Conservation (phyloP, 1,140 invertebrate species). For the Sycobia sp. region DNA sequence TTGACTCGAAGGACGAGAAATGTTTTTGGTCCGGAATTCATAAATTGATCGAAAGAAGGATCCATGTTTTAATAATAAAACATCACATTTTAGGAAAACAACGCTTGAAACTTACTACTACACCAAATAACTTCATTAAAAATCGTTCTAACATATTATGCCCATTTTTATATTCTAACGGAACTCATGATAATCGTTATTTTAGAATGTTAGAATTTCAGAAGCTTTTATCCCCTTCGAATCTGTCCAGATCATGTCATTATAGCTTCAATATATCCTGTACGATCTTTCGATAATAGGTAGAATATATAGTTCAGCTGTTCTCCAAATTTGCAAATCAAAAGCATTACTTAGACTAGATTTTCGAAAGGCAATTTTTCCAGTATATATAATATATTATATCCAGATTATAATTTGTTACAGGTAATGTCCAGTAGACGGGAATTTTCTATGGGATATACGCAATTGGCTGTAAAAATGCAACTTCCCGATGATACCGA, state of each 20-base stretch:
- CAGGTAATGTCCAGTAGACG: slow-evolving; percentile 53
- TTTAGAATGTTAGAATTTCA: too few relatives aligned
- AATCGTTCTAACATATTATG: too few relatives aligned
- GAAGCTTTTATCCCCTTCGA: too few relatives aligned
- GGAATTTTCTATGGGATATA: slow-evolving; percentile 55
- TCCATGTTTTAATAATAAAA: too few relatives aligned
- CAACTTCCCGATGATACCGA: slow-evolving; percentile 54
- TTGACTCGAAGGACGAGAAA: too few relatives aligned
- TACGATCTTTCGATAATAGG: neutral
- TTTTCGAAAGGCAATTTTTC: neutral
- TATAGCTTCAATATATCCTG: neutral
- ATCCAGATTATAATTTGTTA: slow-evolving; percentile 6
- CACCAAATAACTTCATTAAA: too few relatives aligned
- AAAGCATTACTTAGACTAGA: neutral
- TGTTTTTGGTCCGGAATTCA: too few relatives aligned
- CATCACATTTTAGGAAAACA: too few relatives aligned
- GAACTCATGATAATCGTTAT: too few relatives aligned
- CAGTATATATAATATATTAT: neutral
- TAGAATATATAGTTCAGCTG: neutral
- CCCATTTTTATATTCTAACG: too few relatives aligned
- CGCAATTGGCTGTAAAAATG: slow-evolving; percentile 52
- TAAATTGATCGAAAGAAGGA: too few relatives aligned
- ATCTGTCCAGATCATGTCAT: neutral
- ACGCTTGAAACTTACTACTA: too few relatives aligned
- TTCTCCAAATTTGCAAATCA: neutral